Percentiles rank a stretch among this genome's conserved stretches.
phyloP scores from a whole-genome alignment of 2,797 vertebrate species.

The Chelidonichthys spinosus region DNA sequence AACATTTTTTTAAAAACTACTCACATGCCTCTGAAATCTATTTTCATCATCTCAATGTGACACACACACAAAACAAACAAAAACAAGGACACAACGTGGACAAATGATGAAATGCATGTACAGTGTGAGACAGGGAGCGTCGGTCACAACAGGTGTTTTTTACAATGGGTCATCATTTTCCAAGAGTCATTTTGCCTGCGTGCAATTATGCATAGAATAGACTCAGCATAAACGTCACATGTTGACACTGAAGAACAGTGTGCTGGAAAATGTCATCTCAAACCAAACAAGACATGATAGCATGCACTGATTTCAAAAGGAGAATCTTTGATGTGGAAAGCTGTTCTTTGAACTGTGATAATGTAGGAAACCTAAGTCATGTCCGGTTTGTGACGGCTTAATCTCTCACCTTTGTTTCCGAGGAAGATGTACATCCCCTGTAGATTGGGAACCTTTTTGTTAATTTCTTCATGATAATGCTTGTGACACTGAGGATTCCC shows the following conservation, averaged over 20 bases:
- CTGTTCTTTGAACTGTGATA: not conserved
- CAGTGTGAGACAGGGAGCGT: not conserved
- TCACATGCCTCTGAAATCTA: not conserved
- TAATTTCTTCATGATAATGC: no score
- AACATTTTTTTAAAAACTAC: not conserved
- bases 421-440: no score
- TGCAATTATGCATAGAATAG: slow-evolving; percentile 20
- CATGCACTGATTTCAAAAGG: not conserved
- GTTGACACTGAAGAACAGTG: slow-evolving; percentile 31
- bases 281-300: slow-evolving; percentile 8
- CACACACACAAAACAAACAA: not conserved
- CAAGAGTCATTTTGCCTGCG: slow-evolving; percentile 5
- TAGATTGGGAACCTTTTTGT: no score
- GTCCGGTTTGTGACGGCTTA: no score
- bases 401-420: no score
- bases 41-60: not conserved
- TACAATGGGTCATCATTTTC: slow-evolving; percentile 17
- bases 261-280: slow-evolving; percentile 22
- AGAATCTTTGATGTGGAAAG: slow-evolving; percentile 11
- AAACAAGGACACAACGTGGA: not conserved
- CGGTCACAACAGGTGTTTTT: slow-evolving; percentile 15
- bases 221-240: slow-evolving; percentile 20
- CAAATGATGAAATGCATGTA: not conserved
- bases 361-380: no score
- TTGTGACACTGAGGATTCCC: not conserved